Base-by-base conservation (phyloP, 2,888 invertebrate genomes). In the Leucoptera coffeella region DNA sequence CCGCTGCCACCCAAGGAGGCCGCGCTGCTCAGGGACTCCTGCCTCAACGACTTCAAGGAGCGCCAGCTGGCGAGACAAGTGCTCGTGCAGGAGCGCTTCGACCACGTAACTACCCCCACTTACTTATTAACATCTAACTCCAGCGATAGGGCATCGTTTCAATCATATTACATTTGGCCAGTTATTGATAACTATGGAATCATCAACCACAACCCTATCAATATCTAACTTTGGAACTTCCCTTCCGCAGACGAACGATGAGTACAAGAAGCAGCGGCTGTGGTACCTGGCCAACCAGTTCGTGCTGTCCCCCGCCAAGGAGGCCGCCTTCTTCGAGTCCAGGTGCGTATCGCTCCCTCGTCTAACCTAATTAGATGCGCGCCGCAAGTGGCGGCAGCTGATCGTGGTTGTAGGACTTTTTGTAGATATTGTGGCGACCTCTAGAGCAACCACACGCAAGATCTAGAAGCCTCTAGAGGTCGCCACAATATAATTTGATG, bases 41-140 rank as follows among this genome's bases (percentile, higher is more conserved):
- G 86, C 32, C 52, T 87, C 22, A 65, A 64, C 27, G 85, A 86
- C 42, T 80, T 83, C 37, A 82, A 80, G 40, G 53, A 74, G 0
- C 64, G 74, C 15, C 72, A 80, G 32, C 53, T 83, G 4, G 61
- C 69, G 0, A 57, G 84, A 21, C 80, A 84, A 10, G 77, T 75
- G 33, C 50, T 74, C 17, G 74, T 87, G 13, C 80, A 84, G 37
- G 60, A 61, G 13, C 65, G 77, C 35, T 83, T 81, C 43, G 81
- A 85, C 37, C 61, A 67, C 58, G 81, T 80, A 43, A 25, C 15
- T 26, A 1, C 20, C 6, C 25, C 17, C n/a, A n/a, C n/a, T n/a
- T n/a, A n/a, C n/a, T n/a, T n/a, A n/a, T n/a, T n/a, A 13, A 3
- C 9, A 8, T 19, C 3, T 25, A 26, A 7, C 24, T 3, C 13